Percentiles rank a stretch among this genome's conserved stretches.
These are phyloP conservation scores for Phylloscopus trochilus DNA, from an alignment of 2,113 vertebrate species.

Conservation along the genomic window DNA sequence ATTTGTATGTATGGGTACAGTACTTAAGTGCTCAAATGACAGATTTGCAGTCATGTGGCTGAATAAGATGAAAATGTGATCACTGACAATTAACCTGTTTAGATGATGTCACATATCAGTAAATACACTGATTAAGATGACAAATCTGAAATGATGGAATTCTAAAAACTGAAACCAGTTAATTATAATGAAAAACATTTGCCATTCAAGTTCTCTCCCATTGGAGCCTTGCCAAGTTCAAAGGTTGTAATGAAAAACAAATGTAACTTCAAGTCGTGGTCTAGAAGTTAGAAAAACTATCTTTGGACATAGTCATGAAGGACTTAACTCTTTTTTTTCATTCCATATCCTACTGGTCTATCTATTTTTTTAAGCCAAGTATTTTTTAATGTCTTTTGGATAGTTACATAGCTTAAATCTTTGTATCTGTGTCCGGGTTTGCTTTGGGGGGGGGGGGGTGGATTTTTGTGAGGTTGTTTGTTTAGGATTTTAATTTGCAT, in stretches of 20 bases:
- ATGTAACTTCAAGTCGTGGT: neutral
- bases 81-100: neutral
- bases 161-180: neutral
- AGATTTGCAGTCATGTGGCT: rapidly evolving
- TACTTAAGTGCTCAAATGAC: neutral
- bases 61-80: neutral
- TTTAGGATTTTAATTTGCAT: neutral
- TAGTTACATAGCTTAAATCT: neutral
- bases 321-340: neutral
- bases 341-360: neutral
- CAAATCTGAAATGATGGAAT: neutral
- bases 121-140: neutral
- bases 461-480: neutral
- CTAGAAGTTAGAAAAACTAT: neutral
- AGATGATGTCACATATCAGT: neutral
- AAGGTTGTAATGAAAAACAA: neutral
- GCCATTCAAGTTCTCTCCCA: neutral
- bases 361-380: neutral
- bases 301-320: neutral
- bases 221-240: neutral
- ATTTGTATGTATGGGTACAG: neutral
- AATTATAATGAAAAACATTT: neutral
- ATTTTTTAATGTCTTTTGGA: neutral
- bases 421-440: neutral
- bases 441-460: rapidly evolving